These are phyloP conservation scores for Pyrrhosoma nymphula DNA, from an alignment of 2,888 invertebrate species.

Conservation along the genomic window DNA sequence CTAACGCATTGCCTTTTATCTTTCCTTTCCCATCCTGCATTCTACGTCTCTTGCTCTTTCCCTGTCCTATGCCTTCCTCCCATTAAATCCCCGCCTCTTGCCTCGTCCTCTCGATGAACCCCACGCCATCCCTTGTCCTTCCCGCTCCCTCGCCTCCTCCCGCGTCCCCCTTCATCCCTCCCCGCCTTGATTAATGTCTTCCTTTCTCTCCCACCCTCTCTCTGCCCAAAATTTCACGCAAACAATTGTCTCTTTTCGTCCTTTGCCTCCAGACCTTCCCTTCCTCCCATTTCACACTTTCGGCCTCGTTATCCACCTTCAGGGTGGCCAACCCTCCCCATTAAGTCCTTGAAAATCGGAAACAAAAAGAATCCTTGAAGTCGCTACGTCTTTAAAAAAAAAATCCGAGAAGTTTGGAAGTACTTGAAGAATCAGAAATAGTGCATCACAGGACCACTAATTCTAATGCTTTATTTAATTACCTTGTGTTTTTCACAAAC, in stretches of 20 bases:
- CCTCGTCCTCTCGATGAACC: neutral
- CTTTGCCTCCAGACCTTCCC: neutral
- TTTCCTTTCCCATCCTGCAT: neutral
- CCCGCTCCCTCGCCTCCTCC: neutral
- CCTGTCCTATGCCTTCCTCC: neutral
- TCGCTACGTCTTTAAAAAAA: no score
- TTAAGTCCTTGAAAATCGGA: no score
- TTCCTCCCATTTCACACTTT: neutral
- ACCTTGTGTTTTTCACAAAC: no score
- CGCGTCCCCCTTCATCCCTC: neutral
- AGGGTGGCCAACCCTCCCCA: no score
- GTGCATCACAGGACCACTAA: no score
- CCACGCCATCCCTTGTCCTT: neutral
- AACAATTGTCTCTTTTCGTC: conserved; percentile 21
- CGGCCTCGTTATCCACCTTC: neutral
- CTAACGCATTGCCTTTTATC: neutral
- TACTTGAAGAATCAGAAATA: no score
- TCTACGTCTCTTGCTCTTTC: neutral
- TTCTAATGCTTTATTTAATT: no score
- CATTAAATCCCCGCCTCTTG: neutral
- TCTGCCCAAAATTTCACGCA: conserved; percentile 33
- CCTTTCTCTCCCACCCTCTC: neutral
- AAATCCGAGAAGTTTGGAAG: no score
- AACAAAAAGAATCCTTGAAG: no score
- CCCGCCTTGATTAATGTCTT: conserved; percentile 36